phyloP scores from a whole-genome alignment of 64 coral and sea anemone species.

The Cladopsammia gracilis region DNA sequence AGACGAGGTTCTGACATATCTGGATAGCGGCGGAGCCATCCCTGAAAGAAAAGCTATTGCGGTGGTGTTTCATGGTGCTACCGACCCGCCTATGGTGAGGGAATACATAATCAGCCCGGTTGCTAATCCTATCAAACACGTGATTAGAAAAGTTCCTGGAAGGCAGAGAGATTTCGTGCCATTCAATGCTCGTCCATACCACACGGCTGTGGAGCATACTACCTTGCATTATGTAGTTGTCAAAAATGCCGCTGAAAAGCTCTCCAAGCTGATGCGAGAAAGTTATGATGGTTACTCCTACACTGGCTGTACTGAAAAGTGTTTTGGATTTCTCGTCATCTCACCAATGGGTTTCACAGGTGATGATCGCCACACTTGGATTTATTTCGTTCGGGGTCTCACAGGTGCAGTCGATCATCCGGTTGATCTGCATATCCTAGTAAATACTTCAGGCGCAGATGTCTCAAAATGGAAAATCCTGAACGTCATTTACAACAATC shows the following conservation, averaged over 20 bases:
- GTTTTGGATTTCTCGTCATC: background rate
- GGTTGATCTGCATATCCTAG: constrained; percentile 14
- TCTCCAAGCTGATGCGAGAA: constrained; percentile 25
- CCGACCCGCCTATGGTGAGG: constrained; percentile 49
- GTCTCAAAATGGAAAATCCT: constrained; percentile 59
- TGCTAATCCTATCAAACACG: constrained; percentile 1
- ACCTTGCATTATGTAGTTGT: background rate
- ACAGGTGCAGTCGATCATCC: background rate
- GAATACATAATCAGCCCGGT: constrained; percentile 75
- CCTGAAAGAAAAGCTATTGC: constrained; percentile 74
- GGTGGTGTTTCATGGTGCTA: constrained; percentile 71
- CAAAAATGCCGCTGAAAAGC: background rate
- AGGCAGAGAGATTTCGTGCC: background rate
- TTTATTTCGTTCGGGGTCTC: background rate
- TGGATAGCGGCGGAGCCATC: constrained; percentile 54
- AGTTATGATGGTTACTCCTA: constrained; percentile 55
- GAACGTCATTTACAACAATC: constrained; percentile 61
- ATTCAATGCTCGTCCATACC: constrained; percentile 58
- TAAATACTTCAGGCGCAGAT: constrained; percentile 37
- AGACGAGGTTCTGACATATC: constrained; percentile 63
- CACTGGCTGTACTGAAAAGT: background rate
- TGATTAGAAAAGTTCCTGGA: background rate
- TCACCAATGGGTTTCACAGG: constrained; percentile 57
- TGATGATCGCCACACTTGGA: constrained; percentile 17
- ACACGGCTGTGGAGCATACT: background rate